phyloP scores from a whole-genome alignment of 1,140 invertebrate species.

The Neelides sp. region DNA sequence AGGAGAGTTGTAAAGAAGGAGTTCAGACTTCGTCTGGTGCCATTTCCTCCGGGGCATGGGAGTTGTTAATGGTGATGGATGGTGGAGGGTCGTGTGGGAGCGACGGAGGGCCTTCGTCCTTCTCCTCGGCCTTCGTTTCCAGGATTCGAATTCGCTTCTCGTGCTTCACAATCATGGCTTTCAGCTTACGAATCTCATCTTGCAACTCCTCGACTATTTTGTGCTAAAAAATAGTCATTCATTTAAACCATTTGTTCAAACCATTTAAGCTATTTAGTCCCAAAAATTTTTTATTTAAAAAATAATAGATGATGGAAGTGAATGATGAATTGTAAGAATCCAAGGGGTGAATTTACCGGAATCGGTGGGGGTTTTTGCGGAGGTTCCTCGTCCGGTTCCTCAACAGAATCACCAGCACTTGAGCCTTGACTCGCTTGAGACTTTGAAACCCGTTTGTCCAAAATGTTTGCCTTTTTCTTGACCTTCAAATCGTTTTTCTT shows the following conservation, averaged over 20 bases:
- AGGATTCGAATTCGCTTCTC: slow-evolving; percentile 71
- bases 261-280: too few species aligned
- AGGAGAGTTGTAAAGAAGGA: not conserved
- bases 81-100: slow-evolving; percentile 16
- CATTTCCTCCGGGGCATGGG: slow-evolving; percentile 26
- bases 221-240: slow-evolving; percentile 28
- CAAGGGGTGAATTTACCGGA: not conserved
- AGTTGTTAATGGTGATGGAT: slow-evolving; percentile 14
- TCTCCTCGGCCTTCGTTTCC: slow-evolving; percentile 42
- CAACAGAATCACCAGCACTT: slow-evolving; percentile 23
- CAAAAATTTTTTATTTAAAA: too few species aligned
- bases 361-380: not conserved
- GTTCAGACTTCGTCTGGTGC: slow-evolving; percentile 32
- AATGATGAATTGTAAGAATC: too few species aligned
- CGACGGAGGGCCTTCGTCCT: slow-evolving; percentile 11
- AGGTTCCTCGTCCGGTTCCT: not conserved
- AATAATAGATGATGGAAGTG: too few species aligned
- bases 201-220: slow-evolving; percentile 65
- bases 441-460: slow-evolving; percentile 31
- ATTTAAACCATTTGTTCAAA: too few species aligned
- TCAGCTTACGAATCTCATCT: slow-evolving; percentile 76
- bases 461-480: slow-evolving; percentile 33
- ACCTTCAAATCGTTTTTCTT: slow-evolving; percentile 43
- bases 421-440: slow-evolving; percentile 8
- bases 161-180: slow-evolving; percentile 85